These are phyloP conservation scores for Lasioglossum marginatum DNA, from an alignment of 2,888 invertebrate genomes.

Conservation along the genomic window DNA sequence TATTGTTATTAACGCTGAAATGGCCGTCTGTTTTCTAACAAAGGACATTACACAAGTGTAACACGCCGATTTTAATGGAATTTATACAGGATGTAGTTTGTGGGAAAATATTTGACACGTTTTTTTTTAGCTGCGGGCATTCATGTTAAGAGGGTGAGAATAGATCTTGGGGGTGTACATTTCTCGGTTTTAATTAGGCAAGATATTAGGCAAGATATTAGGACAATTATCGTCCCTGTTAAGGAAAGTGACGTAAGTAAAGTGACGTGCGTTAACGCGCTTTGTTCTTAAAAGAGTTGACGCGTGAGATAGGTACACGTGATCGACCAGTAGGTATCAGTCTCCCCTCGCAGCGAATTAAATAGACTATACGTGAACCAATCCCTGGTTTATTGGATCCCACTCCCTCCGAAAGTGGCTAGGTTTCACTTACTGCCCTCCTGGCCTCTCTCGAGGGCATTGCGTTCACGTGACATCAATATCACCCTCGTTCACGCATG, in stretches of 20 bases:
- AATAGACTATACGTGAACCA: slow-evolving; percentile 64
- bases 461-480: slow-evolving; percentile 45
- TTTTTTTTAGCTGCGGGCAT: too few species aligned
- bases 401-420: slow-evolving; percentile 70
- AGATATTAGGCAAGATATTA: not conserved
- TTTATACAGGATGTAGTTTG: too few species aligned
- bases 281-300: slow-evolving; percentile 20
- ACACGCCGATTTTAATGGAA: too few species aligned
- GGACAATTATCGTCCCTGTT: not conserved
- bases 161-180: not conserved
- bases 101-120: too few species aligned
- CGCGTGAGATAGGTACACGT: slow-evolving; percentile 28
- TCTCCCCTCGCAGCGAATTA: slow-evolving; percentile 62
- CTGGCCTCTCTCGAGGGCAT: slow-evolving; percentile 59
- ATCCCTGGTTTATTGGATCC: slow-evolving; percentile 73
- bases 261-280: not conserved
- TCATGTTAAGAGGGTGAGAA: too few species aligned
- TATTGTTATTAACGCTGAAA: not conserved
- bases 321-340: slow-evolving; percentile 37
- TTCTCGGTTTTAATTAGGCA: not conserved
- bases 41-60: too few species aligned
- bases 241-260: too few species aligned
- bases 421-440: slow-evolving; percentile 74
- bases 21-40: too few species aligned
- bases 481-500: slow-evolving; percentile 28